phyloP scores from a whole-genome alignment of 2,797 vertebrate genomes.

The Dendrocincla tyrannina region DNA sequence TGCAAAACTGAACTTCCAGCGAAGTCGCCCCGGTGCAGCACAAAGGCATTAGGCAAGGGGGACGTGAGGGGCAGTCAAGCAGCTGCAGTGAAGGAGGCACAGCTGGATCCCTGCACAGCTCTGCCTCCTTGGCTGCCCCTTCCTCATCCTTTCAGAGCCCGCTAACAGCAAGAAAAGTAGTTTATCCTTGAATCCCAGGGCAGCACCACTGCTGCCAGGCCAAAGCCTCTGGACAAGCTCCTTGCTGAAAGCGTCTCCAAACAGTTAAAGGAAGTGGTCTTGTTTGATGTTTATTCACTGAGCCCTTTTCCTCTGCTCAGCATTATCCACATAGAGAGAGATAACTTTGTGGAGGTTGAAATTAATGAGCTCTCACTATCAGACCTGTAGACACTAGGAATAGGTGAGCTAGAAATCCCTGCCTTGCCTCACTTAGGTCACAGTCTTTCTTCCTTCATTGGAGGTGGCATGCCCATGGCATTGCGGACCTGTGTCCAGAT shows the following conservation, averaged over 20 bases:
- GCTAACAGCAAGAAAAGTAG: not conserved
- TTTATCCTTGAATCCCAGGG: not conserved
- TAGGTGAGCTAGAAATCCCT: not conserved
- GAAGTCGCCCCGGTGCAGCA: not conserved
- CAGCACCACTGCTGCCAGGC: not conserved
- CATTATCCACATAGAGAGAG: not conserved
- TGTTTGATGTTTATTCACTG: not conserved
- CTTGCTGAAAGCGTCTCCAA: not conserved
- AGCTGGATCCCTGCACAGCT: not conserved
- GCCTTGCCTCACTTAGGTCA: not conserved
- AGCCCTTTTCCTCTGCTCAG: not conserved
- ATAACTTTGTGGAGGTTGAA: not conserved
- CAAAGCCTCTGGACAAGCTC: not conserved
- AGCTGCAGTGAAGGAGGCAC: not conserved
- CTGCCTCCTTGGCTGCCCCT: not conserved
- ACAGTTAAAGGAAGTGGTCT: not conserved
- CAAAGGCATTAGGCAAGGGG: not conserved
- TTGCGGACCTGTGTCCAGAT: not conserved
- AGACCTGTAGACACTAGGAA: not conserved
- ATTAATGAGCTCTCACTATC: not conserved
- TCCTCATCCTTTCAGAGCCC: not conserved
- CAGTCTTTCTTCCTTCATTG: not conserved
- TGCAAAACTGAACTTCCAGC: not conserved
- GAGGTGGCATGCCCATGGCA: not conserved
- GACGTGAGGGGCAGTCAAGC: not conserved